Evolutionary conservation across 2,888 invertebrate genomes (phyloP), one percentile per base, ranked within the genome.

Genomic region (Melanotus villosus): DNA sequence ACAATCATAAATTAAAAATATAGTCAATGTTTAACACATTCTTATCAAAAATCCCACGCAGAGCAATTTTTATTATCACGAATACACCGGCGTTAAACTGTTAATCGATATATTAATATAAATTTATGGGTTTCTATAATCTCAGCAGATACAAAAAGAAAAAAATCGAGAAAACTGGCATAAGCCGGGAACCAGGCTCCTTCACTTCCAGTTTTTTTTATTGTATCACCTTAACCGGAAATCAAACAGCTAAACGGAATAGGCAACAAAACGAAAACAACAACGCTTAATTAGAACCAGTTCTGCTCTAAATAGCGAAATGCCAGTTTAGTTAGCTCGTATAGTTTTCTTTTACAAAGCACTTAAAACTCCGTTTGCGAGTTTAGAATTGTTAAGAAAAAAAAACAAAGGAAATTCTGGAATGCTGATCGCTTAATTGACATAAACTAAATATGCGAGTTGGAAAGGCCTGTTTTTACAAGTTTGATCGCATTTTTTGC

Each of bases 291-390:
- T 63, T 63, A 63, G 34, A 63, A 41, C 54, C 38, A 38, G 63
- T 63, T 63, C 63, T 63, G 63, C 63, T 63, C 63, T 63, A 63
- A 63, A 63, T 63, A 63, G 41, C 63, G 19, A 58, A 58, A 26
- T 10, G 41, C 58, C 14, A 41, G 36, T 34, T 47, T 2, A 18
- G 1, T 18, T 52, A 6, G 32, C 32, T n/a, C 21, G n/a, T 23
- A 12, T 47, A 23, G 32, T 52, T 52, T 52, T 47, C 45, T 45
- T n/a, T 45, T n/a, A 45, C 21, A n/a, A n/a, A 21, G 45, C 7
- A 21, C 21, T 21, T 18, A 12, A 45, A 18, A 16, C 7, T 2
- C 50, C 30, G 16, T 50, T 50, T 30, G n/a, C n/a, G 1, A 34
- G 34, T 3, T 9, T 4, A 38, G 12, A 12, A 38, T 10, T 32